Conservation (phyloP, 2,113 vertebrate genomes). For the Cyphomyrus discorhynchus region DNA sequence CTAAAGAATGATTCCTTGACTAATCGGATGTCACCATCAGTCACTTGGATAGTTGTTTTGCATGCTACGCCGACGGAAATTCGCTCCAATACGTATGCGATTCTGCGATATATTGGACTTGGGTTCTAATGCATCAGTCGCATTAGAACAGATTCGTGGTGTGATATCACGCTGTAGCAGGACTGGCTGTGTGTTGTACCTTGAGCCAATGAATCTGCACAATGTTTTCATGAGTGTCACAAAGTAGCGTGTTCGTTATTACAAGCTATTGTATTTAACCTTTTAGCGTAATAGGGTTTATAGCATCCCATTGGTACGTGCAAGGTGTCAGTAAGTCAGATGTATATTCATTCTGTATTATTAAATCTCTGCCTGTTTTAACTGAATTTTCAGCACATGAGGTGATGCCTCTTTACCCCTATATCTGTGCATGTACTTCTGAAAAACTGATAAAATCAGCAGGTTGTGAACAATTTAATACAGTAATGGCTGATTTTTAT, state of each 20-base stretch:
- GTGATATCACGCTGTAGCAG: neutral
- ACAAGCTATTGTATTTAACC: neutral
- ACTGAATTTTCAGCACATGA: neutral
- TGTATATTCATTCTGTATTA: neutral
- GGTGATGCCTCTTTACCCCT: neutral
- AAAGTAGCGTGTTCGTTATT: neutral
- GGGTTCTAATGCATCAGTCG: neutral
- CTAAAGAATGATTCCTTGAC: neutral
- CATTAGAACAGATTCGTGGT: neutral
- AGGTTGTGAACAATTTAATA: neutral
- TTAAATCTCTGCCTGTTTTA: neutral
- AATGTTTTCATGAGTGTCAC: neutral
- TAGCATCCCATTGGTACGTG: neutral
- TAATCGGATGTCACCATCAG: neutral
- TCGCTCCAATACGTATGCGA: neutral
- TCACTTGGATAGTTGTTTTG: neutral
- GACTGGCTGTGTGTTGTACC: neutral
- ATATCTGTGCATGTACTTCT: neutral
- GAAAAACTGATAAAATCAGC: neutral
- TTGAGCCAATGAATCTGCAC: neutral
- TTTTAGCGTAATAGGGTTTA: neutral
- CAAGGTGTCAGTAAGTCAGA: neutral
- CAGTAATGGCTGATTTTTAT: neutral
- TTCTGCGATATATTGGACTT: neutral
- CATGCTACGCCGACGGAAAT: neutral